A percentile compares a stretch with the other conserved stretches of the same genome.
phyloP scores from a whole-genome alignment of 2,113 vertebrate genomes.

The Coturnix japonica region DNA sequence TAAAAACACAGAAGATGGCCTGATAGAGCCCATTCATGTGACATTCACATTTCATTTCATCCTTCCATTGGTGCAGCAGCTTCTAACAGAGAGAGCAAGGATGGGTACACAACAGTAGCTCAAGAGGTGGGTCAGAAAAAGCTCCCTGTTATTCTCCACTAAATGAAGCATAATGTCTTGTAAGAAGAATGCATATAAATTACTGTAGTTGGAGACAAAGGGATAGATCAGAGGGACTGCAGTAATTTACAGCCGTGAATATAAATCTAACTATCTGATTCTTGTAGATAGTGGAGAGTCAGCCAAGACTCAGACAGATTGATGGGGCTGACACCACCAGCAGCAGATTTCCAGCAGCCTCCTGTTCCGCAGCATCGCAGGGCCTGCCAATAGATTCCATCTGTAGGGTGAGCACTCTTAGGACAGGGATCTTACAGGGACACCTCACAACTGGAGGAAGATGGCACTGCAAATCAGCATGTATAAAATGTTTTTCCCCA shows the following conservation, averaged over 20 bases:
- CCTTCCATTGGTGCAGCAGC: constrained; percentile 18
- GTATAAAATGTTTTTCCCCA: not conserved
- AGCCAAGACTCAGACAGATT: not conserved
- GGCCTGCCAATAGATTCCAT: not conserved
- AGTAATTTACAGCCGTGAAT: not conserved
- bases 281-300: not conserved
- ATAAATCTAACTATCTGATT: not conserved
- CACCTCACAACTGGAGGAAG: not conserved
- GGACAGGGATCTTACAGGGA: not conserved
- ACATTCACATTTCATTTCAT: constrained; percentile 33
- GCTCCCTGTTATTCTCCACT: constrained; percentile 6
- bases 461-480: not conserved
- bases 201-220: not conserved
- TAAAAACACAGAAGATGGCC: constrained; percentile 35
- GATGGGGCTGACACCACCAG: not conserved
- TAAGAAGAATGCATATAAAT: not conserved
- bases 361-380: not conserved
- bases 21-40: constrained; percentile 10
- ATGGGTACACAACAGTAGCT: not conserved
- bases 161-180: not conserved
- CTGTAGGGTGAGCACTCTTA: fast-evolving
- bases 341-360: constrained; percentile 2
- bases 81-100: constrained; percentile 18
- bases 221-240: not conserved
- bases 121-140: constrained; percentile 7